These are phyloP conservation scores for Drosophila silvestris DNA, from an alignment of 2,888 invertebrate species.

Conservation along the genomic window DNA sequence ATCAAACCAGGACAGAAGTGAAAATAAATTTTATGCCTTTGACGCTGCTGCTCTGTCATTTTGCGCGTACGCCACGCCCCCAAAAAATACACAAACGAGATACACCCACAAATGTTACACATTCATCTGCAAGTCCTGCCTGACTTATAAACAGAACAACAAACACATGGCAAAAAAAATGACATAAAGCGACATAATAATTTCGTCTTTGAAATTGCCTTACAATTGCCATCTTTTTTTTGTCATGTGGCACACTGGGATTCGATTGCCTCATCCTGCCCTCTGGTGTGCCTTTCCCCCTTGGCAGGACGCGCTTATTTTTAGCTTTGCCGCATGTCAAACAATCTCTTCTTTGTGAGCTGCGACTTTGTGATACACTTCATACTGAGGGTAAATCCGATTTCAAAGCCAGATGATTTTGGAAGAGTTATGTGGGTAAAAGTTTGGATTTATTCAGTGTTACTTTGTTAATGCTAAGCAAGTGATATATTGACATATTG, in stretches of 20 bases:
- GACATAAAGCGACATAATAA: constrained; percentile 79
- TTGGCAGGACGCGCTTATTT: constrained; percentile 49
- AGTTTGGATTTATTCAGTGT: neutral
- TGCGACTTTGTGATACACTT: constrained; percentile 49
- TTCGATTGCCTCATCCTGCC: constrained; percentile 28
- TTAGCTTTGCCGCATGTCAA: constrained; percentile 55
- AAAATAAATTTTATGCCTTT: constrained; percentile 74
- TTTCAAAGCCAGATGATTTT: neutral
- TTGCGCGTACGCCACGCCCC: constrained; percentile 53
- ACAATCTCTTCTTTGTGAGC: constrained; percentile 38
- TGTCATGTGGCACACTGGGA: constrained; percentile 30
- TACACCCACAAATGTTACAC: constrained; percentile 40
- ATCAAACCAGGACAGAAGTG: constrained; percentile 56
- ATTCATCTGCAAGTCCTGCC: constrained; percentile 50
- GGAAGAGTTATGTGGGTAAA: neutral
- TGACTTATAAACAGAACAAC: constrained; percentile 15
- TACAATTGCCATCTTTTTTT: constrained; percentile 67
- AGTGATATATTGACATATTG: neutral
- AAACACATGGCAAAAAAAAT: constrained; percentile 56
- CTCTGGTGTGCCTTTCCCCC: neutral
- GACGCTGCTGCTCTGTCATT: constrained; percentile 78
- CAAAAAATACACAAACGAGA: constrained; percentile 24
- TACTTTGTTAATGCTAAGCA: neutral
- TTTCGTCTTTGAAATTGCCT: constrained; percentile 78
- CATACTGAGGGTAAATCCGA: neutral